Base-by-base conservation (phyloP, 2,888 invertebrate species). In the Hypsopygia costalis region DNA sequence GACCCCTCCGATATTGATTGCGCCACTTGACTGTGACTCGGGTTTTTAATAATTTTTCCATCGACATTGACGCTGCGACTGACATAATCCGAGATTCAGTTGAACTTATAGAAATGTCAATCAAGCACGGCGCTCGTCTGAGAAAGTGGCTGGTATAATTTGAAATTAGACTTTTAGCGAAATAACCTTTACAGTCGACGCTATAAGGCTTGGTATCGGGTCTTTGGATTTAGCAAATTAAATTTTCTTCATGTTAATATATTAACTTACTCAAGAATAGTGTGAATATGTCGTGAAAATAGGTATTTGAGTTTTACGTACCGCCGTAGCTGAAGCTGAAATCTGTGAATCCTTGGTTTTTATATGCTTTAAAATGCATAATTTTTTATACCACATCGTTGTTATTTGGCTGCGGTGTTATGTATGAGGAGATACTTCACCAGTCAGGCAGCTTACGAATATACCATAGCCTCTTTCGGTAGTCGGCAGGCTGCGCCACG, bases 101-200 rank as follows among this genome's bases (percentile, higher is more conserved):
- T 33, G 34, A 42, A 47, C 49, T 58, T 58, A 60, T 52, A 52
- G 54, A 55, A 57, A 59, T 50, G 67, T 69, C 67, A 65, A 62
- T 65, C 57, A 57, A 43, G 52, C 51, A 56, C 49, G 57, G 49
- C 52, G 51, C 50, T 52, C 52, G 53, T 55, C 56, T 55, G 52
- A 43, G 44, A 37, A 46, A 51, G 32, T 22, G 38, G n/a, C 57
- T 46, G 57, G 41, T 29, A 34, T 46, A 52, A 38, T 22, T 31
- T 42, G 36, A 44, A 11, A 38, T 39, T 11, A 35, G 11, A 21
- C 27, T 4, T 11, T 27, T 12, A n/a, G 21, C 7, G 34, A 37
- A 16, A 43, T 35, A 9, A 16, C 20, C 34, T 20, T 6, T 31
- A 32, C 9, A 11, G 7, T n/a, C 6, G 30, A 31, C 2, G 11